Evolutionary conservation across 2,888 invertebrate species (phyloP).

Genomic region (Anorthoa munda): DNA sequence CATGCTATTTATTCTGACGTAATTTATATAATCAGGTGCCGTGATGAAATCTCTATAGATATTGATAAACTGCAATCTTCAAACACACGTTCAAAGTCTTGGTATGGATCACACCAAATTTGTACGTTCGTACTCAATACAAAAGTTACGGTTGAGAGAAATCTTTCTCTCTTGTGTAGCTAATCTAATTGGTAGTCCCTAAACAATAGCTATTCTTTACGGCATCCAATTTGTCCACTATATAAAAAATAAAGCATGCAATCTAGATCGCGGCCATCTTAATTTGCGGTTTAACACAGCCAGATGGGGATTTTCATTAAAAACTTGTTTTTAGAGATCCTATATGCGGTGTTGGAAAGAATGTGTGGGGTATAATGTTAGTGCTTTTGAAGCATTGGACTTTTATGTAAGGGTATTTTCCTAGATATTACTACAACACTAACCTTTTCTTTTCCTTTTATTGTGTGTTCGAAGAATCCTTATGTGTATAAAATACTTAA

Average conservation of each 20-base stretch:
- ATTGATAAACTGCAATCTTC: slow-evolving; percentile 13
- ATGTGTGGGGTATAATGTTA: slow-evolving; percentile 32
- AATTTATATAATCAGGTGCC: slow-evolving; percentile 24
- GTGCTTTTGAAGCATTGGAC: slow-evolving; percentile 20
- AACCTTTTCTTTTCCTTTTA: neutral
- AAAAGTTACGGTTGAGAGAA: neutral
- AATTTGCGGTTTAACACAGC: slow-evolving; percentile 64
- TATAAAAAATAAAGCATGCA: slow-evolving; percentile 61
- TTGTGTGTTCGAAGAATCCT: neutral
- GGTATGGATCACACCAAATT: neutral
- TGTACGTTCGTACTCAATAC: neutral
- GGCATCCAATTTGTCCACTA: slow-evolving; percentile 54
- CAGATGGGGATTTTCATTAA: neutral
- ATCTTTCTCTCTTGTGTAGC: neutral
- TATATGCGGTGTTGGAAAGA: slow-evolving; percentile 41
- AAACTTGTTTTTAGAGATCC: slow-evolving; percentile 40
- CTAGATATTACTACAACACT: neutral
- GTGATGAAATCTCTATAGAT: slow-evolving; percentile 27
- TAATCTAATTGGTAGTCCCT: slow-evolving; percentile 16
- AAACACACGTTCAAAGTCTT: slow-evolving; percentile 27
- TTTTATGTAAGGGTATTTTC: slow-evolving; percentile 7
- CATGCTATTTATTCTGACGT: slow-evolving; percentile 42
- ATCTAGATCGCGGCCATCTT: slow-evolving; percentile 59
- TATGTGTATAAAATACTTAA: too few relatives aligned
- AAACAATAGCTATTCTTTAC: slow-evolving; percentile 39